Evolutionary conservation across 1,140 invertebrate species (phyloP).

Genomic region (Bemisia tabaci): DNA sequence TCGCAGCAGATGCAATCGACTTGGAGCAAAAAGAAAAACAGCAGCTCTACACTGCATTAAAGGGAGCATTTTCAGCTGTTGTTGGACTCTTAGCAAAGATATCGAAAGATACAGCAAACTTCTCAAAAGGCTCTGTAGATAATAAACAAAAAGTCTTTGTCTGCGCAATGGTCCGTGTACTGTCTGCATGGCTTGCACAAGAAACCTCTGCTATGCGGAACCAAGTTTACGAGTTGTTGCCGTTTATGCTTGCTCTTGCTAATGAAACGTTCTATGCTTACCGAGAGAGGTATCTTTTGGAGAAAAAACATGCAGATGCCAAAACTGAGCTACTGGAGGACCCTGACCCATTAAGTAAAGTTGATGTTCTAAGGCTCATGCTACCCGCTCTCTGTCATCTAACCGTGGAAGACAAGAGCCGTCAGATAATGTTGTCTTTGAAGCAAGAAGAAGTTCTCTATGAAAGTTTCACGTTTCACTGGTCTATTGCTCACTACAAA

Average conservation of each 20-base stretch:
- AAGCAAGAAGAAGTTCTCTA: slow-evolving; percentile 66
- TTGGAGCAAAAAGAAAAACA: slow-evolving; percentile 81
- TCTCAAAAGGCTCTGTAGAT: slow-evolving; percentile 46
- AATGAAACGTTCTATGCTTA: slow-evolving; percentile 69
- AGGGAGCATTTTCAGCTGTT: slow-evolving; percentile 74
- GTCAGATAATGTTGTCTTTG: slow-evolving; percentile 61
- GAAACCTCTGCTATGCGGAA: slow-evolving; percentile 78
- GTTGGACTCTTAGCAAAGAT: slow-evolving; percentile 56
- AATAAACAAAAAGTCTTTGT: slow-evolving; percentile 59
- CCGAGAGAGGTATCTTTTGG: slow-evolving; percentile 30
- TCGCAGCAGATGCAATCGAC: slow-evolving; percentile 64
- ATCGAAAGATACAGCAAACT: slow-evolving; percentile 37
- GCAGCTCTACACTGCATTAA: slow-evolving; percentile 74
- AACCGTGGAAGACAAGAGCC: slow-evolving; percentile 72
- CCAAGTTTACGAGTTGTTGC: slow-evolving; percentile 62
- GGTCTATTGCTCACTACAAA: slow-evolving; percentile 74
- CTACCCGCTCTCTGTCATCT: slow-evolving; percentile 79
- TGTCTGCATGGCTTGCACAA: slow-evolving; percentile 78
- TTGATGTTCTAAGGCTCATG: slow-evolving; percentile 64
- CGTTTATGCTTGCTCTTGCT: slow-evolving; percentile 58
- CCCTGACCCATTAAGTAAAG: slow-evolving; percentile 42
- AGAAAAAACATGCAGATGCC: slow-evolving; percentile 39
- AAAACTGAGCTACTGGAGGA: slow-evolving; percentile 32
- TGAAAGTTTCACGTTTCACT: slow-evolving; percentile 67
- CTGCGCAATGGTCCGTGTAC: slow-evolving; percentile 64